phyloP scores from a whole-genome alignment of 2,888 invertebrate genomes.

The Apodemia zela region DNA sequence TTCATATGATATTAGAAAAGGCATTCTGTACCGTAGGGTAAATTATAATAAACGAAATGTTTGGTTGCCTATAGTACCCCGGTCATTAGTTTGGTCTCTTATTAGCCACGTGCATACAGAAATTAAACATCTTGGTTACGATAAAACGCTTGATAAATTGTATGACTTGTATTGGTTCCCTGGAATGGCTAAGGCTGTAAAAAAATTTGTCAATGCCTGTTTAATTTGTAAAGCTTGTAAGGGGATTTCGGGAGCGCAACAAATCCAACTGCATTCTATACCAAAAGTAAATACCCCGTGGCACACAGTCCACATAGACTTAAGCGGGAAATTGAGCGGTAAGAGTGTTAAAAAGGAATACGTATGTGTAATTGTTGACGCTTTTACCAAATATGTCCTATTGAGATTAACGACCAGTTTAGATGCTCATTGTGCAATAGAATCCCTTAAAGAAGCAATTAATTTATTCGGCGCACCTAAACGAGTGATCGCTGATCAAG shows the following conservation, averaged over 20 bases:
- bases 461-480: background rate
- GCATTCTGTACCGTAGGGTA: no score
- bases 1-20: no score
- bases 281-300: slow-evolving; percentile 30
- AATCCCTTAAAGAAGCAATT: background rate
- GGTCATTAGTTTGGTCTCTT: slow-evolving; percentile 33
- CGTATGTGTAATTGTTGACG: background rate
- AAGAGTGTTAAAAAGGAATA: no score
- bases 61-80: slow-evolving; percentile 32
- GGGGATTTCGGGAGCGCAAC: slow-evolving; percentile 30
- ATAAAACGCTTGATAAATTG: slow-evolving; percentile 36
- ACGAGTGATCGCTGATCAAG: no score
- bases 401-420: background rate
- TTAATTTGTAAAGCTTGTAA: slow-evolving; percentile 34
- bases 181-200: slow-evolving; percentile 32
- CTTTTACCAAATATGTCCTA: background rate
- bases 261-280: slow-evolving; percentile 31
- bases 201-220: slow-evolving; percentile 33
- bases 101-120: slow-evolving; percentile 35
- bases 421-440: background rate
- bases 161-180: slow-evolving; percentile 38
- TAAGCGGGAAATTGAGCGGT: no score
- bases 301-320: slow-evolving; percentile 37
- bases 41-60: slow-evolving; percentile 23
- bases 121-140: slow-evolving; percentile 34